Evolutionary conservation across 2,888 invertebrate species (phyloP).

Genomic region (Cantharis nigra): DNA sequence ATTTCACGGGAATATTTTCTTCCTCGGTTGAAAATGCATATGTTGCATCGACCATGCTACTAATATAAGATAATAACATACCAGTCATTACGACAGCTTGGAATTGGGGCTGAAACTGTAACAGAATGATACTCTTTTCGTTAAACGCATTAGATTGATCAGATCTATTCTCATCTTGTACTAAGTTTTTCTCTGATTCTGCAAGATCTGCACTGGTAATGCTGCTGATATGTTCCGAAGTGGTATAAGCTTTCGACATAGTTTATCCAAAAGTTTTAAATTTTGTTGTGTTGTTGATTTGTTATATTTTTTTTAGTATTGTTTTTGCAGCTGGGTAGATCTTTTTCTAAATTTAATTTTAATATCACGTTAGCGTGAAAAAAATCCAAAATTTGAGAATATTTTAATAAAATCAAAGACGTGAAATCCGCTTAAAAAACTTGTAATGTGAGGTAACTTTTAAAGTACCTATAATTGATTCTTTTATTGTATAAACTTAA

Average conservation of each 20-base stretch:
- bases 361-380: background rate
- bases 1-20: background rate
- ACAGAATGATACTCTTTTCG: constrained; percentile 24
- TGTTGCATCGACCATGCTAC: constrained; percentile 17
- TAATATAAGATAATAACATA: constrained; percentile 19
- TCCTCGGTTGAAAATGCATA: constrained; percentile 1
- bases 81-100: constrained; percentile 2
- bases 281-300: background rate
- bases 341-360: background rate
- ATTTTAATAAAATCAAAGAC: background rate
- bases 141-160: background rate
- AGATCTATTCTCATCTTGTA: background rate
- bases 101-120: constrained; percentile 34
- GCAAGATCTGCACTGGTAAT: background rate
- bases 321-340: background rate
- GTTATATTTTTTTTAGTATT: background rate
- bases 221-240: background rate
- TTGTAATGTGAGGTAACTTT: background rate
- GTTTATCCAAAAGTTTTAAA: background rate
- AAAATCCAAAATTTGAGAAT: background rate
- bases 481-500: background rate
- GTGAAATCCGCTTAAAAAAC: background rate
- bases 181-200: background rate
- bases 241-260: background rate
- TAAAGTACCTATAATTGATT: background rate